Base-by-base conservation (phyloP, 2,113 vertebrate species). In the Cavia porcellus region DNA sequence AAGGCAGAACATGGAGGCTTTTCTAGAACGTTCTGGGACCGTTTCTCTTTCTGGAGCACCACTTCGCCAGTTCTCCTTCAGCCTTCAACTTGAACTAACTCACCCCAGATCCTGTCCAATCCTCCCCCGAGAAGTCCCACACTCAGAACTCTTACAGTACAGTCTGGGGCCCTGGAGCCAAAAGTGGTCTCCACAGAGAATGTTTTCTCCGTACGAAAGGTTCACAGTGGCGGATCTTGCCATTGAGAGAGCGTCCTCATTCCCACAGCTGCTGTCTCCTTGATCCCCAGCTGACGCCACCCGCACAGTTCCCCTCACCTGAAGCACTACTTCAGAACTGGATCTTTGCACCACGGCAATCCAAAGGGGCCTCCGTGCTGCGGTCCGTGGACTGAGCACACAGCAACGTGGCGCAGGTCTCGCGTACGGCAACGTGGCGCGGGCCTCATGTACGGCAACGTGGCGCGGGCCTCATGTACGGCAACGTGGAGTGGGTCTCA, bases 121-220 rank as follows among this genome's bases (percentile, higher is more conserved):
- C n/a, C 19, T 22, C 20, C n/a, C 17, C 6, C n/a, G 1, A 20
- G n/a, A 38, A 72, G 7, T 7, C 19, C 14, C 14, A 15, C 1
- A 14, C 66, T 68, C 66, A 68, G 32, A 68, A 68, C 5, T 35
- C 32, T 68, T 35, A n/a, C 14, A 68, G 28, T 32, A 3, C 62
- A 13, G 25, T 64, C 62, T 32, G 11, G 25, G 25, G 3, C 22
- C 11, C 62, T 11, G 12, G 62, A 64, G 62, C 28, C 28, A 64
- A 28, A 30, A 28, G 62, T 15, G 66, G 66, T 35, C 32, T 14
- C 32, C 5, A 5, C 32, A 5, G 64, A 68, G 66, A 35, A 68
- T 35, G 30, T 32, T 7, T 35, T 15, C 66, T 64, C 62, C 3
- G 62, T 2, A 1, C 35, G 13, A 14, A 38, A 72, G n/a, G 15